Conservation (phyloP, 2,888 invertebrate genomes). For the Chalcis sispes region DNA sequence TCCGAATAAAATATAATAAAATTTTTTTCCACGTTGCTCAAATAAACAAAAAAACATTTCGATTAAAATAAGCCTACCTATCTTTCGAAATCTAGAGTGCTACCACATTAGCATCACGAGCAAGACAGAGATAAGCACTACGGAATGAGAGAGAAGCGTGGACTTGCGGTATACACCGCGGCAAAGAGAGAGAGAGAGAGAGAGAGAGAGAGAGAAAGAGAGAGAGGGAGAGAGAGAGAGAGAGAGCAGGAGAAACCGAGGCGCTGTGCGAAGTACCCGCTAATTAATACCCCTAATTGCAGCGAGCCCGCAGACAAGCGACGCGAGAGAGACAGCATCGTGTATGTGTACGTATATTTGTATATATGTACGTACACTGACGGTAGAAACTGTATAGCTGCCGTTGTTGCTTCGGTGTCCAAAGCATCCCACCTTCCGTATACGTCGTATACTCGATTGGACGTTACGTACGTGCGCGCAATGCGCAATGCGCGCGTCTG, state of each 20-base stretch:
- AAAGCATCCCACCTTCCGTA: background rate
- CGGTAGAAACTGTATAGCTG: background rate
- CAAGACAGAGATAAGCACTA: no score
- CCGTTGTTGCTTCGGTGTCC: background rate
- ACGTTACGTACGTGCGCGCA: conserved; percentile 36
- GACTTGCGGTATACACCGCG: conserved; percentile 44
- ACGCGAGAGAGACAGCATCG: background rate
- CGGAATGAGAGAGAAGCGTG: background rate
- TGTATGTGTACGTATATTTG: no score
- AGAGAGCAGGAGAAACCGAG: conserved; percentile 56
- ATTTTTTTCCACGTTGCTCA: no score
- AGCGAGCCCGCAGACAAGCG: conserved; percentile 64
- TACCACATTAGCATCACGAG: no score
- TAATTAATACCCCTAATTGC: conserved; percentile 76
- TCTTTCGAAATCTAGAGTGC: no score
- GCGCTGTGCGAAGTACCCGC: conserved; percentile 71
- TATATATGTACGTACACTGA: no score
- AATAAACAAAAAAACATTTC: no score
- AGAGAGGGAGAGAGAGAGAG: background rate
- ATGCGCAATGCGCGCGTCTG: no score
- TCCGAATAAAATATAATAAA: no score
- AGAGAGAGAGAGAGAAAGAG: background rate
- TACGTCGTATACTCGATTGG: background rate
- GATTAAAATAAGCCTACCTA: no score
- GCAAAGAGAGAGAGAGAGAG: conserved; percentile 52